A percentile compares a stretch with the other conserved stretches of the same genome.
phyloP scores from a whole-genome alignment of 1,140 invertebrate genomes.

The Planococcus citri region DNA sequence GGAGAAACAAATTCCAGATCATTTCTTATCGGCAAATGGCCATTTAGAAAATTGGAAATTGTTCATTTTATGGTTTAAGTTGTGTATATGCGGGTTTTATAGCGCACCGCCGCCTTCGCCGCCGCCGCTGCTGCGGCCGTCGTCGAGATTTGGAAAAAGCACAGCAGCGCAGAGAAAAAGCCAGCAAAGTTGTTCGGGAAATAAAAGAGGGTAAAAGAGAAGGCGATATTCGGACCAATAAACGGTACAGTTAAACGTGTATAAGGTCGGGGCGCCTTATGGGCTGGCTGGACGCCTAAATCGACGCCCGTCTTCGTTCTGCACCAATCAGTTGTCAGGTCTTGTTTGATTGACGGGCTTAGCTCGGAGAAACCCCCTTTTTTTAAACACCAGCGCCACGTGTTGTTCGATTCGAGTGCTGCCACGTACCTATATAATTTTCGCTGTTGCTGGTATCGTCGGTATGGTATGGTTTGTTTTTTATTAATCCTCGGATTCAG shows the following conservation, averaged over 20 bases:
- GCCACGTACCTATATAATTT: background rate
- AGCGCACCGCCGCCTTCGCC: background rate
- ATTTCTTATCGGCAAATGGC: slow-evolving; percentile 23
- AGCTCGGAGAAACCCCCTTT: background rate
- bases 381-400: background rate
- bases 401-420: background rate
- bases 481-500: too few relatives aligned
- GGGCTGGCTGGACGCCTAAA: slow-evolving; percentile 20
- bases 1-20: slow-evolving; percentile 5
- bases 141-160: background rate
- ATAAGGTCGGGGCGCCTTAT: slow-evolving; percentile 20
- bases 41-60: slow-evolving; percentile 26
- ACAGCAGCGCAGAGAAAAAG: too few relatives aligned
- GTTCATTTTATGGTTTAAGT: slow-evolving; percentile 15
- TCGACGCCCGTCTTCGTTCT: background rate
- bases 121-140: too few relatives aligned
- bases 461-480: background rate
- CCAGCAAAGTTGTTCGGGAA: too few relatives aligned
- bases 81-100: slow-evolving; percentile 3
- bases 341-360: slow-evolving; percentile 13
- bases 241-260: slow-evolving; percentile 22
- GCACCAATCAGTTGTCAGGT: slow-evolving; percentile 7
- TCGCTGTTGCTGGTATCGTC: background rate
- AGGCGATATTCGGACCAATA: slow-evolving; percentile 22
- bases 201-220: slow-evolving; percentile 8